Percentiles rank a stretch among this genome's conserved stretches.
Evolutionary conservation across 2,797 vertebrate genomes (phyloP).

Genomic region (Macrochelys suwanniensis): DNA sequence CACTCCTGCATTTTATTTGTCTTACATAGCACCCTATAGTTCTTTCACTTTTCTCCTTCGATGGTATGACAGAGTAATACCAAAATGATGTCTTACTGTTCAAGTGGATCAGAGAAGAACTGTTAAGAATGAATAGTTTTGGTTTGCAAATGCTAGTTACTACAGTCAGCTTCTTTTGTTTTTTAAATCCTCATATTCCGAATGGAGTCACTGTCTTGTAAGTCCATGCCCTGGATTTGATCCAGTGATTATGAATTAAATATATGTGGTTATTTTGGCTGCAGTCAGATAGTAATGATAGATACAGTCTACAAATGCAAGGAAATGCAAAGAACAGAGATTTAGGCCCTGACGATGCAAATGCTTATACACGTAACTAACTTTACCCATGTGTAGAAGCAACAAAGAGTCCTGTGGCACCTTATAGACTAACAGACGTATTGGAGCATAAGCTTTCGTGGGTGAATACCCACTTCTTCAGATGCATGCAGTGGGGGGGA

Average conservation of each 20-base stretch:
- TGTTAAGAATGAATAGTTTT: not conserved
- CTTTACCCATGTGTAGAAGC: fast-evolving
- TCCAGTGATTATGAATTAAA: not conserved
- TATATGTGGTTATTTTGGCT: not conserved
- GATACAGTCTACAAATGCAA: not conserved
- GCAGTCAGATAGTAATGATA: no score
- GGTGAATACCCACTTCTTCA: no score
- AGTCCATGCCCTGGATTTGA: not conserved
- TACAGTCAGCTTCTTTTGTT: not conserved
- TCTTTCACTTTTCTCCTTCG: not conserved
- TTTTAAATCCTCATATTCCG: not conserved
- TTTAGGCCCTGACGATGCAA: not conserved
- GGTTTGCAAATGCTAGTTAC: not conserved
- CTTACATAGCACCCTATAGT: not conserved
- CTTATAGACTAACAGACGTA: no score
- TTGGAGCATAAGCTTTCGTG: no score
- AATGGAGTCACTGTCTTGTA: not conserved
- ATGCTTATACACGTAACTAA: not conserved
- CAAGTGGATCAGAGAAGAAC: not conserved
- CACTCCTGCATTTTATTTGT: slow-evolving; percentile 4
- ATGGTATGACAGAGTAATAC: not conserved
- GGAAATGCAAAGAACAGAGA: not conserved
- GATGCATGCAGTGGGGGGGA: no score
- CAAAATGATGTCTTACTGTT: not conserved
- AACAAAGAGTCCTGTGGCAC: no score